A percentile compares a stretch with the other conserved stretches of the same genome.
phyloP scores from a whole-genome alignment of 2,113 vertebrate genomes.

The Turnix velox region DNA sequence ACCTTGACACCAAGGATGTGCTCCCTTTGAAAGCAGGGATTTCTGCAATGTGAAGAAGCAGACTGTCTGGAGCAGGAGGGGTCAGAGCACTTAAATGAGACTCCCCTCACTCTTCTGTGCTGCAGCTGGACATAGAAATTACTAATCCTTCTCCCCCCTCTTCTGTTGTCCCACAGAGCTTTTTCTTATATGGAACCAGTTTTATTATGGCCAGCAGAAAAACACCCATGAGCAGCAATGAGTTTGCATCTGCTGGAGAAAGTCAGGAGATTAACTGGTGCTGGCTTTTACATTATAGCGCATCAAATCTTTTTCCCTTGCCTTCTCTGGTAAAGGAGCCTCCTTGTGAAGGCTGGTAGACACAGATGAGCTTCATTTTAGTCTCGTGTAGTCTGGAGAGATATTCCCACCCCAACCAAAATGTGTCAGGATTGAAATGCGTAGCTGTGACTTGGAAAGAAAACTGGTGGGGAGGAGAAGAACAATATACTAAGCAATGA shows the following conservation, averaged over 20 bases:
- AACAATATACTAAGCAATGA: neutral
- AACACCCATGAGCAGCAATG: neutral
- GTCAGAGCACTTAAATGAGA: neutral
- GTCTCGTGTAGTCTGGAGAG: neutral
- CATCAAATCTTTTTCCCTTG: neutral
- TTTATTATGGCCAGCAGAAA: neutral
- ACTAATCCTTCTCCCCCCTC: neutral
- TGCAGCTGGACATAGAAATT: accelerated
- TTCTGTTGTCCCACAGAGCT: accelerated
- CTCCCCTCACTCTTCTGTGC: neutral
- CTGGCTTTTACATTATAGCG: neutral
- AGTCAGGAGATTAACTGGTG: neutral
- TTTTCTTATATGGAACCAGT: neutral
- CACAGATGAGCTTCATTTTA: neutral
- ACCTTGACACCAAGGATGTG: neutral
- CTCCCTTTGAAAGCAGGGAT: neutral
- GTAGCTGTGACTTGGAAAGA: neutral
- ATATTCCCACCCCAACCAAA: neutral
- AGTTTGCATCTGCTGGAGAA: neutral
- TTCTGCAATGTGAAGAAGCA: neutral
- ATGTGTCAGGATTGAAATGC: neutral
- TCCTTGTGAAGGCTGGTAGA: neutral
- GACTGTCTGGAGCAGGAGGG: neutral
- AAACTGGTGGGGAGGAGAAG: neutral
- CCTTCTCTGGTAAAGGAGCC: neutral